A percentile compares a stretch with the other conserved stretches of the same genome.
These are phyloP conservation scores for Rosalia funebris DNA, from an alignment of 2,888 invertebrate genomes.

Conservation along the genomic window DNA sequence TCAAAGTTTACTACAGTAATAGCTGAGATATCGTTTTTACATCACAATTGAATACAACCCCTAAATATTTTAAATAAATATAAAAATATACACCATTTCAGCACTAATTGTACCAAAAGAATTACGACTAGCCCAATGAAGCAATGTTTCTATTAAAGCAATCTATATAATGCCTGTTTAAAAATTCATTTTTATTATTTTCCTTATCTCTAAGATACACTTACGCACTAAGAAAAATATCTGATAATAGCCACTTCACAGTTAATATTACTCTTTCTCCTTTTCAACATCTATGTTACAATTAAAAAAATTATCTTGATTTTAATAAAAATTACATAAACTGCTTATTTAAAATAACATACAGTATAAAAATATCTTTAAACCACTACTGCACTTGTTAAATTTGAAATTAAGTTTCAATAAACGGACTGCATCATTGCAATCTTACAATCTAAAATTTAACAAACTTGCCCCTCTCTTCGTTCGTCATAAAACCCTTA, in stretches of 20 bases:
- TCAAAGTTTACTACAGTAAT: constrained; percentile 8
- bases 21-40: constrained; percentile 11
- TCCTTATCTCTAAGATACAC: constrained; percentile 21
- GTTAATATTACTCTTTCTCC: constrained; percentile 18
- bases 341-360: constrained; percentile 13
- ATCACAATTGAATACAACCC: constrained; percentile 28
- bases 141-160: constrained; percentile 40
- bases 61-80: constrained; percentile 33
- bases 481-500: constrained; percentile 32
- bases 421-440: constrained; percentile 8
- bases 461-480: neutral
- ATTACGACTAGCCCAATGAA: constrained; percentile 51
- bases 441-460: constrained; percentile 10
- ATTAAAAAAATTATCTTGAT: constrained; percentile 13
- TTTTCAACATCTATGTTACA: constrained; percentile 9
- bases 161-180: constrained; percentile 40
- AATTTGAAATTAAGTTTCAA: constrained; percentile 15
- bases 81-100: constrained; percentile 40
- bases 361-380: constrained; percentile 28
- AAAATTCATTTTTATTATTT: constrained; percentile 21
- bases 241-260: constrained; percentile 21
- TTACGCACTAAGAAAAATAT: constrained; percentile 29
- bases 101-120: constrained; percentile 40
- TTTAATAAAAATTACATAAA: constrained; percentile 7
- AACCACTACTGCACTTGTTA: neutral